Percentiles rank a stretch among this genome's conserved stretches.
phyloP scores from a whole-genome alignment of 92 coral and sea anemone genomes.

The Pocillopora grandis region DNA sequence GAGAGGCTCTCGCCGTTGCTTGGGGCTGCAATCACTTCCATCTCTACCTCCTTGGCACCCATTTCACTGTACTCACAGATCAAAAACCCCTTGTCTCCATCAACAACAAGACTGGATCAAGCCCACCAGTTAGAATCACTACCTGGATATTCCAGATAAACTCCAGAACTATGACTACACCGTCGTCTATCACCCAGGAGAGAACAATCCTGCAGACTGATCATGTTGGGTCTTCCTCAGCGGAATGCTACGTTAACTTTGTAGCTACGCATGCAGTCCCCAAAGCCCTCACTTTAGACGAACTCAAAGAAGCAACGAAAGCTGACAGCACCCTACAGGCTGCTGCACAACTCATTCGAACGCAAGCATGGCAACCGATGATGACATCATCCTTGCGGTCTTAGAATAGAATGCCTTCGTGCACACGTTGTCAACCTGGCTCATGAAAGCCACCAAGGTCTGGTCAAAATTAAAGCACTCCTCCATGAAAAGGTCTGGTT shows the following conservation, averaged over 20 bases:
- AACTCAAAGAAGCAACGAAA: slow-evolving; percentile 40
- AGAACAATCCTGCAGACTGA: slow-evolving; percentile 42
- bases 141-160: slow-evolving; percentile 36
- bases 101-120: slow-evolving; percentile 37
- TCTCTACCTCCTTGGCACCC: slow-evolving; percentile 48
- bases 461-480: slow-evolving; percentile 51
- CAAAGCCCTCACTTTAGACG: slow-evolving; percentile 37
- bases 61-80: slow-evolving; percentile 42
- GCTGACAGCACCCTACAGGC: slow-evolving; percentile 43
- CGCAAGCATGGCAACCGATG: slow-evolving; percentile 11
- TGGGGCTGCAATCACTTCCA: slow-evolving; percentile 40
- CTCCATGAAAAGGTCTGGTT: slow-evolving; percentile 22
- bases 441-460: slow-evolving; percentile 62
- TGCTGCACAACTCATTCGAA: slow-evolving; percentile 33
- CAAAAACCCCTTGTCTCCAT: slow-evolving; percentile 55
- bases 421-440: slow-evolving; percentile 43
- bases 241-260: slow-evolving; percentile 59
- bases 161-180: slow-evolving; percentile 33
- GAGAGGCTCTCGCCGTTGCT: slow-evolving; percentile 30
- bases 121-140: slow-evolving; percentile 37
- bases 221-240: slow-evolving; percentile 1
- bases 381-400: slow-evolving; percentile 14
- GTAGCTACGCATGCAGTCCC: slow-evolving; percentile 43
- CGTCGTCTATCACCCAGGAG: slow-evolving; percentile 2
- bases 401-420: slow-evolving; percentile 20